Evolutionary conservation across 2,888 invertebrate species (phyloP), one percentile per base, ranked within the genome.

Genomic region (Eudemis profundana): DNA sequence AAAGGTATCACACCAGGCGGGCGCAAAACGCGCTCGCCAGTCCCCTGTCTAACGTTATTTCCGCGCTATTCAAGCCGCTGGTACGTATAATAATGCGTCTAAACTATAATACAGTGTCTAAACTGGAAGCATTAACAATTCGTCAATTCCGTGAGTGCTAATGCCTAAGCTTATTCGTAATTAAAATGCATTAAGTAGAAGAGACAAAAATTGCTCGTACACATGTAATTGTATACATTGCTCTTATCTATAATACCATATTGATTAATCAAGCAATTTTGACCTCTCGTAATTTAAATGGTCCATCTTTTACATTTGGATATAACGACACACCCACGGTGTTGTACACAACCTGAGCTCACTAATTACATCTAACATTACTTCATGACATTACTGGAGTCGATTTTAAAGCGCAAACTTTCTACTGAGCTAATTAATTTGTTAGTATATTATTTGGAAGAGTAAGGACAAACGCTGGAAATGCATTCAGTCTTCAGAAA

Each of bases 81-180:
- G n/a, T 29, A 49, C 46, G 44, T 56, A 61, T 14, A 68, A 78
- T 77, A 75, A 78, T 76, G 82, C 80, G 78, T 75, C 70, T 83
- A 81, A 77, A 75, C 77, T 78, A 79, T 70, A 74, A 71, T 62
- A 53, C 51, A 72, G 71, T 72, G 68, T 68, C 76, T 76, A 76
- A 68, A 70, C 79, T 89, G 91, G 90, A 91, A 91, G 90, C 90
- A 88, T 90, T 77, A 84, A 85, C 84, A 84, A 82, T 85, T 82
- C 76, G 78, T 90, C 90, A 92, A 91, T 91, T 92, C 91, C 91
- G 78, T 88, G 84, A 90, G 90, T 90, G 90, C 90, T 84, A 87
- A 84, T 75, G 85, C 78, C 85, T 88, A 89, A 85, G 83, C 84
- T 85, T 85, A 87, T 72, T 67, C 50, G 10, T 65, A 78, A 79